These are phyloP conservation scores for Ptilorrhoa leucosticta DNA, from an alignment of 2,113 vertebrate genomes.

Conservation along the genomic window DNA sequence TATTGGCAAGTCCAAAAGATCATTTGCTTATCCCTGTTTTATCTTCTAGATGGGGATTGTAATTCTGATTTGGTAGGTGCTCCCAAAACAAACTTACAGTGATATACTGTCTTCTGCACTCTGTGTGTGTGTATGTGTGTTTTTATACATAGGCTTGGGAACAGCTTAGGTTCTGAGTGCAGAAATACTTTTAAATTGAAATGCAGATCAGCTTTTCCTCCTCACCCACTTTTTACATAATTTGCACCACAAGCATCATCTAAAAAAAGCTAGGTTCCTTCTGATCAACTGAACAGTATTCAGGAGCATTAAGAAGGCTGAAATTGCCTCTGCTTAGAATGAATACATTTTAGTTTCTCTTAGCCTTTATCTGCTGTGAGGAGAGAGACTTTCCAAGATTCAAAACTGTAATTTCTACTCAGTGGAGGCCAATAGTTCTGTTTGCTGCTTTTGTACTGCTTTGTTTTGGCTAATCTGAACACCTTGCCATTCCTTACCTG, in stretches of 20 bases:
- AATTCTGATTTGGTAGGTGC: not conserved
- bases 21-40: not conserved
- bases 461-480: not conserved
- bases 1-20: not conserved
- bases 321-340: not conserved
- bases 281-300: not conserved
- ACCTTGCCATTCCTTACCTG: not conserved
- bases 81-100: not conserved
- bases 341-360: not conserved
- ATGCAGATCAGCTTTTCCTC: slow-evolving; percentile 19
- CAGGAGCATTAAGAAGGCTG: not conserved
- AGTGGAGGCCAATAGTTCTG: not conserved
- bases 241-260: slow-evolving; percentile 16
- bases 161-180: not conserved
- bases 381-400: not conserved
- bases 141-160: not conserved
- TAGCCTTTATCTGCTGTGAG: not conserved
- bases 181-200: slow-evolving; percentile 10
- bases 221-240: slow-evolving; percentile 31
- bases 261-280: slow-evolving; percentile 27
- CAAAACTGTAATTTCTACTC: not conserved
- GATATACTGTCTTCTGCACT: not conserved
- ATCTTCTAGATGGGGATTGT: not conserved
- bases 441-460: not conserved
- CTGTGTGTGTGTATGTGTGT: not conserved